Evolutionary conservation across 2,113 vertebrate species (phyloP), one percentile per base, ranked within the genome.

Genomic region (Neodontobutis hainanensis): DNA sequence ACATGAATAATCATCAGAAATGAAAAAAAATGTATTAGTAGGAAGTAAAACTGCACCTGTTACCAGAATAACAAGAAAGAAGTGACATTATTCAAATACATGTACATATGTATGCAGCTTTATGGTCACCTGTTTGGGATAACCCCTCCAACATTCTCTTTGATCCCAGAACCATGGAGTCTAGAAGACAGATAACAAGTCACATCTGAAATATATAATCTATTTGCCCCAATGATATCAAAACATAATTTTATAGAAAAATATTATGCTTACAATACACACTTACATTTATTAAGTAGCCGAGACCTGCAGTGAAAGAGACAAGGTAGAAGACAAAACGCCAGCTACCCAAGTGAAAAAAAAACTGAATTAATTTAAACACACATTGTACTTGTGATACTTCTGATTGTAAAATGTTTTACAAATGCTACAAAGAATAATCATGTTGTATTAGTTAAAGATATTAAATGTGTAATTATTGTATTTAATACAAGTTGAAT

Each of bases 121-220:
- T 14, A 4, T 68, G 60, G 94, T 91, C 72, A 97, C 97, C 92
- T 98, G 96, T 11, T 88, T 79, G 1, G 95, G 95, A 44, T 95
- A 97, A 61, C 84, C 93, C 19, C 83, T 90, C 96, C 96, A 98
- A 87, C 94, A 97, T 80, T 92, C 91, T 0, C 63, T 81, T 0
- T 92, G 89, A 52, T 93, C 92, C 97, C 95, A 98, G 76, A 98
- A 82, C 96, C 97, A 99, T 0, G 95, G 86, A 43, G 94, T 94
- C 97, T 99, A 88, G 2, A 89, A 46, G 35, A 74, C 38, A 56
- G 27, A 43, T 15, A 73, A 61, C 32, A 36, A 8, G 12, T 3
- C 14, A 73, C 9, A 16, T 4, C n/a, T 14, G 12, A 8, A n/a
- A 4, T 43, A 34, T 47, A 8, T 46, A 7, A 50, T 10, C 19